Evolutionary conservation across 2,113 vertebrate species (phyloP).

Genomic region (Nothoprocta perdicaria): DNA sequence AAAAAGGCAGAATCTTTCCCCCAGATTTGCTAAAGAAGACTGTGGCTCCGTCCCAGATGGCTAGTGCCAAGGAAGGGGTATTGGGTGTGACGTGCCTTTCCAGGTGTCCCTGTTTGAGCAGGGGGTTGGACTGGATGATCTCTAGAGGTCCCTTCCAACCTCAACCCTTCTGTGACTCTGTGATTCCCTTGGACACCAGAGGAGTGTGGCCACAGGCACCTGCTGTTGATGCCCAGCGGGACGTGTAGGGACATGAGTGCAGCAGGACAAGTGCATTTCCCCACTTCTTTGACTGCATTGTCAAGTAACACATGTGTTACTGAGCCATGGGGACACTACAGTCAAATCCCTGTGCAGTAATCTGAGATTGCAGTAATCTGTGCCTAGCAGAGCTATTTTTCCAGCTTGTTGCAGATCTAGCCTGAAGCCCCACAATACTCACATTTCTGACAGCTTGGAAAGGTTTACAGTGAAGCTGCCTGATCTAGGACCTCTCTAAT

Average conservation of each 20-base stretch:
- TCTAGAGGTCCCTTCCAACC: too few species aligned
- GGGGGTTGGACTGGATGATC: too few species aligned
- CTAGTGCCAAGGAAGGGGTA: neutral
- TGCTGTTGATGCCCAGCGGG: neutral
- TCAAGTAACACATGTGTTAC: neutral
- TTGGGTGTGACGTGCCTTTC: fast-evolving
- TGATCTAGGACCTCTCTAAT: neutral
- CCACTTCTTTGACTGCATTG: neutral
- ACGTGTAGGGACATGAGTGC: neutral
- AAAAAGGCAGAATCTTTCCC: neutral
- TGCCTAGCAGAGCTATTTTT: neutral
- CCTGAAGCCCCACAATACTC: neutral
- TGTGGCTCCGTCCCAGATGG: neutral
- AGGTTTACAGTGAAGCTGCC: neutral
- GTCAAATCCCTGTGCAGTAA: neutral
- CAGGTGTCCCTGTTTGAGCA: too few species aligned
- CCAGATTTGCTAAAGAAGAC: neutral
- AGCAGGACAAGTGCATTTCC: neutral
- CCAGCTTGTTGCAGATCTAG: neutral
- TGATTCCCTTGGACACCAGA: neutral
- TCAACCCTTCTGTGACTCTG: too few species aligned
- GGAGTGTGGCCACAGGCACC: neutral
- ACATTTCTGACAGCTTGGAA: neutral
- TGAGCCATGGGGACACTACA: neutral
- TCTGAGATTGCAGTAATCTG: neutral